Evolutionary conservation across 2,888 invertebrate genomes (phyloP).

Genomic region (Clivina fossor): DNA sequence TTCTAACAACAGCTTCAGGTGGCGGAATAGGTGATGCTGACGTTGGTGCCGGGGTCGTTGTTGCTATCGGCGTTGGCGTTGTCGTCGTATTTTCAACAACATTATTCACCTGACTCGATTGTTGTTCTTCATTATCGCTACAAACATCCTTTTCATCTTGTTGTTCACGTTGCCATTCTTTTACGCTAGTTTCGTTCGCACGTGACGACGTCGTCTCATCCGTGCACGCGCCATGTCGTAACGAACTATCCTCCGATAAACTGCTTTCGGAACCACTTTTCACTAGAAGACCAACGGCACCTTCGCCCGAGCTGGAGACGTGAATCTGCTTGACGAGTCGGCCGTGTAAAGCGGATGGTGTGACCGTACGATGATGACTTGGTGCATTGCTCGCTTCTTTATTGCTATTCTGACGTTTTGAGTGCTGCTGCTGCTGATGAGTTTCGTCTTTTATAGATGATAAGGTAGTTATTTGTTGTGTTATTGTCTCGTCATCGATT

Average conservation of each 20-base stretch:
- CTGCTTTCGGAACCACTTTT: constrained; percentile 91
- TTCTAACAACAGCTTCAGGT: constrained; percentile 58
- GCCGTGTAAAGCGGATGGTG: constrained; percentile 48
- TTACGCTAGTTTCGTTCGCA: constrained; percentile 59
- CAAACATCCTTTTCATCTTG: constrained; percentile 74
- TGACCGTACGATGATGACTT: constrained; percentile 36
- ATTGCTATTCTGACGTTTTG: constrained; percentile 47
- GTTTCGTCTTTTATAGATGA: too few relatives aligned
- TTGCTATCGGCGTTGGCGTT: constrained; percentile 46
- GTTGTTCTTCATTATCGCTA: constrained; percentile 65
- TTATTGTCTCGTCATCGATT: constrained; percentile 57
- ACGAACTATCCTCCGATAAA: constrained; percentile 67
- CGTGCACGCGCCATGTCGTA: neutral
- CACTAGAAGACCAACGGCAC: constrained; percentile 56
- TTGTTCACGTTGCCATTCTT: constrained; percentile 67
- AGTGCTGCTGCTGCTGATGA: constrained; percentile 46
- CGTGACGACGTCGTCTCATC: constrained; percentile 41
- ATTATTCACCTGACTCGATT: too few relatives aligned
- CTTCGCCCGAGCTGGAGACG: constrained; percentile 55
- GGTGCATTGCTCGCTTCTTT: constrained; percentile 45
- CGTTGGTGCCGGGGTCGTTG: too few relatives aligned
- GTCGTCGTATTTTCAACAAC: too few relatives aligned
- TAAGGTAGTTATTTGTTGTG: too few relatives aligned
- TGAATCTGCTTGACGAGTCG: constrained; percentile 78
- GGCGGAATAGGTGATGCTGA: constrained; percentile 39